These are phyloP conservation scores for Spicauda simplicius DNA, from an alignment of 2,888 invertebrate species.

Conservation along the genomic window DNA sequence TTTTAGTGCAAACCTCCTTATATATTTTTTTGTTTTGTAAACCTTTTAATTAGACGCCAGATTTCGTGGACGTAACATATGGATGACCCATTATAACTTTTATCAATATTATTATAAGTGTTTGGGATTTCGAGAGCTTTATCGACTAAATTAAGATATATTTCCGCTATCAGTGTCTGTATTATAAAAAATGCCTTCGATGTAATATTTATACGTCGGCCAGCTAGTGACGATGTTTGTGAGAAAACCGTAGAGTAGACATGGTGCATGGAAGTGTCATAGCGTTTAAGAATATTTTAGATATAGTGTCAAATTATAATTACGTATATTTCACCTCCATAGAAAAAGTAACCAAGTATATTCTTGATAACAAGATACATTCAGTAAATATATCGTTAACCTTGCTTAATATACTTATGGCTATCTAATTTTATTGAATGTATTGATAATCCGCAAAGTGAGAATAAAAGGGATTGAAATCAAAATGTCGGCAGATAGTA, in stretches of 20 bases:
- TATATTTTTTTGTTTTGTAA: too few relatives aligned
- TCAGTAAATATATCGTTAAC: too few relatives aligned
- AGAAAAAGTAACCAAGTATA: background rate
- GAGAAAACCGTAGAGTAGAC: conserved; percentile 46
- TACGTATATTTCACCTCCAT: conserved; percentile 20
- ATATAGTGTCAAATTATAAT: conserved; percentile 31
- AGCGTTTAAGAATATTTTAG: conserved; percentile 42
- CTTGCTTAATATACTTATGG: too few relatives aligned
- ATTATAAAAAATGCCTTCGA: conserved; percentile 36
- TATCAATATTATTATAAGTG: conserved; percentile 46
- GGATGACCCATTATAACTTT: conserved; percentile 45
- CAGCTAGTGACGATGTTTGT: conserved; percentile 47
- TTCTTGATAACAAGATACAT: too few relatives aligned
- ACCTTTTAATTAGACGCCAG: too few relatives aligned
- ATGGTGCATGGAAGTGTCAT: conserved; percentile 63
- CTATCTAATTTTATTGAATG: too few relatives aligned
- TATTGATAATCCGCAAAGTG: too few relatives aligned
- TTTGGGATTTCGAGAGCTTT: conserved; percentile 66
- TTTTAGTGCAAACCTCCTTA: too few relatives aligned
- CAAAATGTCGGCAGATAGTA: too few relatives aligned
- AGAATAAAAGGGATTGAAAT: too few relatives aligned
- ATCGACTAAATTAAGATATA: conserved; percentile 48
- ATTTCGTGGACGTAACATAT: background rate
- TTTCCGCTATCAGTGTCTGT: conserved; percentile 44
- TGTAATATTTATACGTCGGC: conserved; percentile 26